A percentile compares a stretch with the other conserved stretches of the same genome.
These are phyloP conservation scores for Passer montanus DNA, from an alignment of 2,113 vertebrate species.

Conservation along the genomic window DNA sequence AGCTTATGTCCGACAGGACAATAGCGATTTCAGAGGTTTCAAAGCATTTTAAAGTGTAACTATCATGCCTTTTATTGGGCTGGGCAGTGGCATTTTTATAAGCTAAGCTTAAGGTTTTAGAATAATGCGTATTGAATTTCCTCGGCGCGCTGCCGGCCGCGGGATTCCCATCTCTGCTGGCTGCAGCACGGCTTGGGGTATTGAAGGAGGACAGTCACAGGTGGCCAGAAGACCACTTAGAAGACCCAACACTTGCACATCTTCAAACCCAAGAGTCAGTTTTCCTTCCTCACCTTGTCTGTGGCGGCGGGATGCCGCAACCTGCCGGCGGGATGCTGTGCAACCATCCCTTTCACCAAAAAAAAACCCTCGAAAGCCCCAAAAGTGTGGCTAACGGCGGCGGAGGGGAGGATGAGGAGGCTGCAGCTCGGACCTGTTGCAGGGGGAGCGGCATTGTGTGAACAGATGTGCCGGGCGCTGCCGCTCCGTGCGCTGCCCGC, in stretches of 20 bases:
- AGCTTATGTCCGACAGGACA: background rate
- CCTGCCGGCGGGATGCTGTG: rapidly evolving
- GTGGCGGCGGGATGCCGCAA: background rate
- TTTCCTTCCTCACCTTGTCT: background rate
- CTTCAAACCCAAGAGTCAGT: background rate
- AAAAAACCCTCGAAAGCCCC: background rate
- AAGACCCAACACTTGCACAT: background rate
- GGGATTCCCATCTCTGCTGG: background rate
- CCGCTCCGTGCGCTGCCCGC: constrained; percentile 75
- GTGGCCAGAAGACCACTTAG: background rate
- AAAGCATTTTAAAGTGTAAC: constrained; percentile 43
- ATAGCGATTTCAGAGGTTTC: constrained; percentile 31
- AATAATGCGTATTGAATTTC: background rate
- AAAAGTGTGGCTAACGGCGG: rapidly evolving
- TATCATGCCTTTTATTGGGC: background rate
- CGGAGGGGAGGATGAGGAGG: background rate
- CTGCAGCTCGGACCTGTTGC: constrained; percentile 79
- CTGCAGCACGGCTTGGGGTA: background rate
- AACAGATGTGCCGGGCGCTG: constrained; percentile 90
- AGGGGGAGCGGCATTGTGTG: constrained; percentile 49
- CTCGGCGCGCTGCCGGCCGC: rapidly evolving
- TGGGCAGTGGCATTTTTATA: background rate
- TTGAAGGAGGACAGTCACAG: background rate
- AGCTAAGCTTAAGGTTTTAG: background rate
- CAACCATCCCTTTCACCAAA: background rate